Evolutionary conservation across 64 coral and sea anemone genomes (phyloP).

Genomic region (Acropora tenuis): DNA sequence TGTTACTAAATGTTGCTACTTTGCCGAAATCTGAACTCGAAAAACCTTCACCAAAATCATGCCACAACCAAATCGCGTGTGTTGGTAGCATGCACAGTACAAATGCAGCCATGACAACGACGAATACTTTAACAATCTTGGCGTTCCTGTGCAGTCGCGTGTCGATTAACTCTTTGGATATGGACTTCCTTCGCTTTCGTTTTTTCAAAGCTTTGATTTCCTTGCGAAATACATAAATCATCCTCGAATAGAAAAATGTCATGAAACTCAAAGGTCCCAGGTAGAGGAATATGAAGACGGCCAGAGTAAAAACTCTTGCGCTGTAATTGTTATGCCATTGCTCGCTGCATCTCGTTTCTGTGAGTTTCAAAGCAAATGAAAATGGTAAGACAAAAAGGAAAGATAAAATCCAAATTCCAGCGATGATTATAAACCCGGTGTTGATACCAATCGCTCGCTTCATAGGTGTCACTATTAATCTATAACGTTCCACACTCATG

Average conservation of each 20-base stretch:
- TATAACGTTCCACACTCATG: conserved; percentile 89
- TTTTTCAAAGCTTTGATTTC: conserved; percentile 45
- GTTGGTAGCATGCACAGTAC: conserved; percentile 78
- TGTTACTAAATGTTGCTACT: conserved; percentile 87
- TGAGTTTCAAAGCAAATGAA: conserved; percentile 43
- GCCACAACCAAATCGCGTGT: conserved; percentile 79
- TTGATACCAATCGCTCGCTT: conserved; percentile 50
- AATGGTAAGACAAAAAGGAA: conserved; percentile 64
- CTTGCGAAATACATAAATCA: conserved; percentile 50
- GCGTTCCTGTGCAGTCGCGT: conserved; percentile 51
- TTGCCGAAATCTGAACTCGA: conserved; percentile 48
- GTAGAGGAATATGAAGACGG: conserved; percentile 61
- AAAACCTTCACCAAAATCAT: conserved; percentile 73
- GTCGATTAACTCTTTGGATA: conserved; percentile 27
- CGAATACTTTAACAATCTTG: conserved; percentile 79
- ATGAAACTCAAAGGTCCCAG: conserved; percentile 60
- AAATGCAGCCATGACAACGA: conserved; percentile 69
- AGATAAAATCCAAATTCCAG: conserved; percentile 65
- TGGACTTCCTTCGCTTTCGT: background rate
- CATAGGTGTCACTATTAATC: conserved; percentile 84
- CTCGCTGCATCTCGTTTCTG: conserved; percentile 45
- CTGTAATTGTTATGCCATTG: conserved; percentile 47
- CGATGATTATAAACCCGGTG: conserved; percentile 56
- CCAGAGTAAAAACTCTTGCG: conserved; percentile 68
- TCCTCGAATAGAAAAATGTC: conserved; percentile 58